Base-by-base conservation (phyloP, 2,113 vertebrate species). In the Antechinus flavipes region DNA sequence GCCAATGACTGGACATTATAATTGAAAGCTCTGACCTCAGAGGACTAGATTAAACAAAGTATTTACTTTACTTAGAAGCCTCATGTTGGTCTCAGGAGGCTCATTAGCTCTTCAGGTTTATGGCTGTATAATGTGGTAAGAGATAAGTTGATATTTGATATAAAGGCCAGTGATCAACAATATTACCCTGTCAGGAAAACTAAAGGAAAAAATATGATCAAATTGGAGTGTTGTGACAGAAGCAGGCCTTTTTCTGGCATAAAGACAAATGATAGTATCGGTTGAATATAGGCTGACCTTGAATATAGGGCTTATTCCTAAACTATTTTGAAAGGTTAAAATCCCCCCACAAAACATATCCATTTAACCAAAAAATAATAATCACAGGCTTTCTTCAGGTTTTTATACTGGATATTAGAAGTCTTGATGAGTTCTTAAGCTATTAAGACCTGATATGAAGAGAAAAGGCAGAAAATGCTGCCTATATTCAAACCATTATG, bases 181-280 rank as follows among this genome's bases (percentile, higher is more conserved):
- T n/a, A 68, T 95, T 11, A 55, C 19, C 53, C 61, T 68, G 24
- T 89, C 84, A 93, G 53, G 35, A 89, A 96, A 95, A 97, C 2
- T 53, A 46, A 94, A 42, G 84, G 30, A 46, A 92, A 92, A 35
- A 53, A 22, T 3, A 55, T 93, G 84, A 91, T 49, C 47, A 90
- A 14, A 93, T 89, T 35, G 84, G 91, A 55, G n/a, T 14, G 25
- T 94, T 58, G 23, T 91, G 68, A n/a, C 35, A n/a, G 5, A 76
- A n/a, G 35, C 35, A 76, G 16, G 16, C 35, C 35, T 76, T 35
- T 30, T 68, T 76, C 35, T 76, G 16, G 68, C 14, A 76, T 76
- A 14, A 84, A 76, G 61, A 76, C 14, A 76, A 84, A 84, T 84
- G 16, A 42, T 84, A n/a, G 4, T 76, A n/a, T 68, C 35, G 35